phyloP scores from a whole-genome alignment of 2,113 vertebrate genomes.

The Tor tambroides region DNA sequence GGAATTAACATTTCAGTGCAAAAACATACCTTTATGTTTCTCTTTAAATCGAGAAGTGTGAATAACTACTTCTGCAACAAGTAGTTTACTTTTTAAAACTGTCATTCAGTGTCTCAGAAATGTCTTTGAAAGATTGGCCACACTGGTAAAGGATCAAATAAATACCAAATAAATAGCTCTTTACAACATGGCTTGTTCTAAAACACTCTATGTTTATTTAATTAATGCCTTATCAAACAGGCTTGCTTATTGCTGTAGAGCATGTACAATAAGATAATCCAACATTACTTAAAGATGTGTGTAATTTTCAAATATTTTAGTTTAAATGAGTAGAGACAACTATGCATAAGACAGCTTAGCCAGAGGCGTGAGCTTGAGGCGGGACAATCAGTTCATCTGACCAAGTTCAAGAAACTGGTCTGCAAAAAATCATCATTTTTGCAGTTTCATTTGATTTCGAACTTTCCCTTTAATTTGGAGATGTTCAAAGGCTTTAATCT shows the following conservation, averaged over 20 bases:
- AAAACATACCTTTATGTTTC: slow-evolving; percentile 71
- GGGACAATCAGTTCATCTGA: too few relatives aligned
- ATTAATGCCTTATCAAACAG: neutral
- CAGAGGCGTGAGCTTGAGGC: neutral
- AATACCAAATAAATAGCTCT: neutral
- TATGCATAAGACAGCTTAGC: neutral
- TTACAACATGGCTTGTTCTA: neutral
- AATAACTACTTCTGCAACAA: slow-evolving; percentile 65
- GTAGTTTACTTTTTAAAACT: slow-evolving; percentile 56
- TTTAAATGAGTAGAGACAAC: neutral
- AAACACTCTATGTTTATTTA: neutral
- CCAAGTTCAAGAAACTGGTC: too few relatives aligned
- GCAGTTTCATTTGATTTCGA: neutral
- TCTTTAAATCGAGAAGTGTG: slow-evolving; percentile 58
- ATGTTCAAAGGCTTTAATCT: neutral
- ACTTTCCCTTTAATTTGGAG: neutral
- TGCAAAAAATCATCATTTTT: neutral
- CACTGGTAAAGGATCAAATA: neutral
- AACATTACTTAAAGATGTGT: neutral
- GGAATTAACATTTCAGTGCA: slow-evolving; percentile 73
- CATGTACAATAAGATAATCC: neutral
- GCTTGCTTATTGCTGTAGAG: neutral
- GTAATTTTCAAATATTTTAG: too few relatives aligned
- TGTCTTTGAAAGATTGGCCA: neutral
- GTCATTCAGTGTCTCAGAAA: slow-evolving; percentile 34